phyloP scores from a whole-genome alignment of 1,140 invertebrate species.

The Panagrolaimus sp. region DNA sequence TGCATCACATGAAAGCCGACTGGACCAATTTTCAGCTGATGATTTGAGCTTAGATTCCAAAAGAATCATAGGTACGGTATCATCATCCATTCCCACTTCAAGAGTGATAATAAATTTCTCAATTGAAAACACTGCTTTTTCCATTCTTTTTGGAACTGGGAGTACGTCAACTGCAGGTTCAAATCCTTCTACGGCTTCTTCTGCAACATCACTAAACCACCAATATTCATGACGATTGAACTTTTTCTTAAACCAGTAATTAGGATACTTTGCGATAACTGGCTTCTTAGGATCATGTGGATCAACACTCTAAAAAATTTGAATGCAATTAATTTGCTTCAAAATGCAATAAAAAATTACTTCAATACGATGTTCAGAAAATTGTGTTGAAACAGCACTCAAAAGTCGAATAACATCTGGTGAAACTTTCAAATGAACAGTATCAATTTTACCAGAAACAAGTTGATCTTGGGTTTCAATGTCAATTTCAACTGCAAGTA shows the following conservation, averaged over 20 bases:
- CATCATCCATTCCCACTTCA: slow-evolving; percentile 78
- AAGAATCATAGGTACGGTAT: slow-evolving; percentile 80
- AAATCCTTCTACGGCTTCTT: slow-evolving; percentile 37
- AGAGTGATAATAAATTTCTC: slow-evolving; percentile 70
- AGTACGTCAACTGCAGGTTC: slow-evolving; percentile 25
- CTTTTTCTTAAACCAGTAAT: slow-evolving; percentile 53
- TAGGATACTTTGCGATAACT: slow-evolving; percentile 40
- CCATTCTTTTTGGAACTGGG: slow-evolving; percentile 1
- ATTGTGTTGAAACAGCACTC: slow-evolving; percentile 70
- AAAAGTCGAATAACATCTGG: slow-evolving; percentile 77
- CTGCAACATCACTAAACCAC: slow-evolving; percentile 47
- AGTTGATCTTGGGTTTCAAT: slow-evolving; percentile 68
- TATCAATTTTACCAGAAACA: slow-evolving; percentile 70
- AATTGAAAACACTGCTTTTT: slow-evolving; percentile 60
- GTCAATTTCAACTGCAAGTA: slow-evolving; percentile 68
- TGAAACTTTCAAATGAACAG: slow-evolving; percentile 78
- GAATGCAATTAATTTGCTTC: too few relatives aligned
- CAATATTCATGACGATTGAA: slow-evolving; percentile 48
- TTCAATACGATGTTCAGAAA: slow-evolving; percentile 63
- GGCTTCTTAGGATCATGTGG: slow-evolving; percentile 19
- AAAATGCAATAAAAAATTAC: too few relatives aligned
- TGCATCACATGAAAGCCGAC: slow-evolving; percentile 61
- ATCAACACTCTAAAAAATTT: slow-evolving; percentile 21
- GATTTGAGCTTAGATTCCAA: slow-evolving; percentile 75
- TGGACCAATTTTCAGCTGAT: slow-evolving; percentile 77